A percentile compares a stretch with the other conserved stretches of the same genome.
Evolutionary conservation across 1,140 invertebrate genomes (phyloP).

Genomic region (Dinothrombium tinctorium): DNA sequence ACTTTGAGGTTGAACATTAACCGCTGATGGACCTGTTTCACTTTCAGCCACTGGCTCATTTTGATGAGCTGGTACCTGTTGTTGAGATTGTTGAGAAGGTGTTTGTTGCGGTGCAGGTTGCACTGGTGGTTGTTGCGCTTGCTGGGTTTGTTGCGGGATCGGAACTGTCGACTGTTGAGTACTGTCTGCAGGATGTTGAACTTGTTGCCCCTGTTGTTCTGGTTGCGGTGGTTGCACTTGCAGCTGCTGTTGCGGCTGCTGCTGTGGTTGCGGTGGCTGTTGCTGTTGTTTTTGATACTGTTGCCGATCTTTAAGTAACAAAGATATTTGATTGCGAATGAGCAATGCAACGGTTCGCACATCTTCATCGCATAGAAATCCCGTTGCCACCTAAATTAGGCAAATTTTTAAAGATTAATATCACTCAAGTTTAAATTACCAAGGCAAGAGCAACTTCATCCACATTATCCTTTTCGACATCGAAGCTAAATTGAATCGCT

Average conservation of each 20-base stretch:
- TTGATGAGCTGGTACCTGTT: too few relatives aligned
- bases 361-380: slow-evolving; percentile 71
- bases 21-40: too few relatives aligned
- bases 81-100: too few relatives aligned
- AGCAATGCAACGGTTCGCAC: slow-evolving; percentile 62
- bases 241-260: slow-evolving; percentile 19
- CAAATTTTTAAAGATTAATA: too few relatives aligned
- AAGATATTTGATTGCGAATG: slow-evolving; percentile 51
- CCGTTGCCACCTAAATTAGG: slow-evolving; percentile 62
- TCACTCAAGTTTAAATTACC: too few relatives aligned
- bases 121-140: too few relatives aligned
- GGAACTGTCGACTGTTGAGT: too few relatives aligned
- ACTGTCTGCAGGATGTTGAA: too few relatives aligned
- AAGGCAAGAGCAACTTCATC: slow-evolving; percentile 90
- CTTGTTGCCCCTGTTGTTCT: slow-evolving; percentile 16
- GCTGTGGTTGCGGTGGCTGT: slow-evolving; percentile 21
- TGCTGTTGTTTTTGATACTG: slow-evolving; percentile 19
- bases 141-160: slow-evolving; percentile 25
- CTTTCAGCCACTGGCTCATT: too few relatives aligned
- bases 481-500: slow-evolving; percentile 96
- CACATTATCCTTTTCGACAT: slow-evolving; percentile 70
- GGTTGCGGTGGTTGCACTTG: slow-evolving; percentile 23
- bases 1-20: too few relatives aligned
- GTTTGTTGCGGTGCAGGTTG: too few relatives aligned
- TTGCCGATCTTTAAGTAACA: slow-evolving; percentile 32